phyloP scores from a whole-genome alignment of 2,113 vertebrate species.

The Dendropsophus ebraccatus region DNA sequence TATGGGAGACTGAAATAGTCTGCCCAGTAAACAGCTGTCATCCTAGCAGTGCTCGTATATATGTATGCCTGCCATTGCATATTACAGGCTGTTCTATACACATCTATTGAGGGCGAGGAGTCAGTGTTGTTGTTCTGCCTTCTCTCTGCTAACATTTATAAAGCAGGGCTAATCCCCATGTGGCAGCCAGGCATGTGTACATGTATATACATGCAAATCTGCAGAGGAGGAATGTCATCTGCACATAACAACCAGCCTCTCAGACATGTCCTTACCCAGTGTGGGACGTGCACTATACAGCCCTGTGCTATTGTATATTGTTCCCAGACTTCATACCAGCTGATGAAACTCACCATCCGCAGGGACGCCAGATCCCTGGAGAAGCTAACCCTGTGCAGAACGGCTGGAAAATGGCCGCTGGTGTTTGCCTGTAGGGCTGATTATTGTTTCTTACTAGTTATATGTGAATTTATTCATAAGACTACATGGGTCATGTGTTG shows the following conservation, averaged over 20 bases:
- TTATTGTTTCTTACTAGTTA: too few relatives aligned
- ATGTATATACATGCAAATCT: conserved; percentile 16
- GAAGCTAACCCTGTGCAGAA: neutral
- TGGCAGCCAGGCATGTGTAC: conserved; percentile 25
- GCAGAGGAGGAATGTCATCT: conserved; percentile 20
- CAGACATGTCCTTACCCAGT: neutral
- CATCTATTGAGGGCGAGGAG: too few relatives aligned
- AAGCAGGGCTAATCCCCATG: neutral
- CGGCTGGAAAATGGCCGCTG: neutral
- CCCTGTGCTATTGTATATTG: conserved; percentile 12
- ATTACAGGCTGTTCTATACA: neutral
- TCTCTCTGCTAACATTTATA: neutral
- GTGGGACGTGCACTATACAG: neutral
- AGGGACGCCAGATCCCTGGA: neutral
- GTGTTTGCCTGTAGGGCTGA: neutral
- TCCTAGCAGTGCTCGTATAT: neutral
- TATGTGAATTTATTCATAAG: neutral
- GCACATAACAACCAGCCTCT: neutral
- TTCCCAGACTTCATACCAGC: neutral
- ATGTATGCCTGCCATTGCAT: neutral
- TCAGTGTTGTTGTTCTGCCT: neutral
- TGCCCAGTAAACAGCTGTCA: neutral
- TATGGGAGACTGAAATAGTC: neutral
- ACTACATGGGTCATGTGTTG: neutral
- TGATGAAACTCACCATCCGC: neutral